Base-by-base conservation (phyloP, 2,113 vertebrate genomes). In the Cavia aperea region DNA sequence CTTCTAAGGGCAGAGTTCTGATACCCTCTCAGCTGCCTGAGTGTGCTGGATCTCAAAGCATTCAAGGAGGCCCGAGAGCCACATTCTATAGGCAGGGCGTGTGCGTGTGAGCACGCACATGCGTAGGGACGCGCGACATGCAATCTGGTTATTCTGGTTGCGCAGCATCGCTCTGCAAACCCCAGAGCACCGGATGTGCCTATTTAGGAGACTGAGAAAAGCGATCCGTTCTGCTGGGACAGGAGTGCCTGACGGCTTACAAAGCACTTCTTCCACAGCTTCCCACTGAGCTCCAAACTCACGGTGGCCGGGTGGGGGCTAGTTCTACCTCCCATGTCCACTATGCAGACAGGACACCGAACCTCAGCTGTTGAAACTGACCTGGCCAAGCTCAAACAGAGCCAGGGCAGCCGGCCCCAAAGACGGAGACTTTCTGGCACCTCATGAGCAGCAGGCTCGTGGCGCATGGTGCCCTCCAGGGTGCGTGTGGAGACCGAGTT, bases 111-210 rank as follows among this genome's bases (percentile, higher is more conserved):
- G 63, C 36, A 60, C 43, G 3, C 85, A 62, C 72, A 77, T 49
- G 68, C 33, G 63, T 89, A 62, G 11, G 24, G 86, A 77, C 33
- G 43, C 63, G 89, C 18, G n/a, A 86, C 83, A 33, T 73, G 75
- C 87, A 70, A 94, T 89, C 96, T 87, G 91, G 96, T 96, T 96
- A 83, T 95, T 96, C 96, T 92, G 92, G 96, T 96, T 96, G 83
- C 81, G 36, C 96, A 21, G 89, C 94, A 95, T 95, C 65, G 16
- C n/a, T 26, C 86, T 24, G 66, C 84, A 96, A 95, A 85, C 86
- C 94, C 94, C 94, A 85, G 4, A 89, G 93, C 87, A 85, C 89
- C 72, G 24, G 43, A 72, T 88, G 95, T 58, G 84, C 94, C 95
- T 93, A 2, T 91, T 96, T 91, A 89, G 18, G 72, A 95, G 87